These are phyloP conservation scores for Haemorhous mexicanus DNA, from an alignment of 2,113 vertebrate species.

Conservation along the genomic window DNA sequence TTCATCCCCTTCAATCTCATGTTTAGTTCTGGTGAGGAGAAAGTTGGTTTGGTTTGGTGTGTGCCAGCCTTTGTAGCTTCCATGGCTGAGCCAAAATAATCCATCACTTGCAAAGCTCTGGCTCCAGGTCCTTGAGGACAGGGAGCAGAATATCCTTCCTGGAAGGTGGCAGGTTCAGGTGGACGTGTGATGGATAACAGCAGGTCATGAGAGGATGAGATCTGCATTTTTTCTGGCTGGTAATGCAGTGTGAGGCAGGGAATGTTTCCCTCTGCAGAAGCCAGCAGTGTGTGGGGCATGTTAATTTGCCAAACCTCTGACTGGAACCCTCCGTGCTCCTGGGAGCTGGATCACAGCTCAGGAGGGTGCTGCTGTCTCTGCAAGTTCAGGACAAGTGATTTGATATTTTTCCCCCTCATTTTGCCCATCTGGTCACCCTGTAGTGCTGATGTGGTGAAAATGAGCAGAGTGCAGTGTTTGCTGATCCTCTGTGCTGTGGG, in stretches of 20 bases:
- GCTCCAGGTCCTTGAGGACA: neutral
- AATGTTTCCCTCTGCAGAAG: neutral
- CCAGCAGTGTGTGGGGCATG: neutral
- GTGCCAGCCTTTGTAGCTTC: neutral
- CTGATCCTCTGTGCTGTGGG: neutral
- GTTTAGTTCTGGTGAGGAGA: neutral
- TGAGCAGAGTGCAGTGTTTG: neutral
- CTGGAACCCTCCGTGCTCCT: rapidly evolving
- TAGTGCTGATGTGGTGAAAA: neutral
- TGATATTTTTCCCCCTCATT: neutral
- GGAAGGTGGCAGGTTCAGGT: neutral
- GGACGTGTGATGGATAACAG: neutral
- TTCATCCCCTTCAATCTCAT: rapidly evolving
- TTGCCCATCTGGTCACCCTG: neutral
- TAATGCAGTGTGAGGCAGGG: neutral
- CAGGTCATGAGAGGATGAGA: neutral
- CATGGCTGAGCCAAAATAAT: neutral
- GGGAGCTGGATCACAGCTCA: neutral
- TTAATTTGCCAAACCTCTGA: neutral
- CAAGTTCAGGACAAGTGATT: neutral
- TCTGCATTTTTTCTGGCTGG: neutral
- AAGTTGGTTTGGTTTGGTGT: neutral
- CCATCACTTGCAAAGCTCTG: neutral
- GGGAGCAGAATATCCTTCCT: neutral
- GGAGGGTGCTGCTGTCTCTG: neutral